Conservation (phyloP, 30 jellyfish, hydroid and myxozoan genomes). For the Nemopilema nomurai region DNA sequence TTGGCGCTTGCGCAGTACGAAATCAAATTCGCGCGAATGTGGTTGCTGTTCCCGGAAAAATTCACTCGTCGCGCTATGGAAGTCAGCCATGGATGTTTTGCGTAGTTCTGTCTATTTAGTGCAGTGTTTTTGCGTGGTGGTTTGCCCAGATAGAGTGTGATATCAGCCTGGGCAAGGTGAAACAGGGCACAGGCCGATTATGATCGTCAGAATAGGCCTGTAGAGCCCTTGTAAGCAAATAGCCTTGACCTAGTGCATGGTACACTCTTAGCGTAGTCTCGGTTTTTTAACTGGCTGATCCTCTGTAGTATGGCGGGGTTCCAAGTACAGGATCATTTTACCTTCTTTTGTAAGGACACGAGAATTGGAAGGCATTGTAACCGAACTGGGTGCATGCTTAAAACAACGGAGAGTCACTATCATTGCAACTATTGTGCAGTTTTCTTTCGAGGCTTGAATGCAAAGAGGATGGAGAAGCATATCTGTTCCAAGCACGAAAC, state of each 20-base stretch:
- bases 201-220: not conserved
- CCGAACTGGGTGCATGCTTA: not conserved
- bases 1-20: not conserved
- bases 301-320: not conserved
- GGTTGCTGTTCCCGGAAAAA: not conserved
- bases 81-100: not conserved
- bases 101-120: not conserved
- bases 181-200: not conserved
- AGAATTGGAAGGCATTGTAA: not conserved
- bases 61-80: not conserved
- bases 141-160: not conserved
- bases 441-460: not conserved
- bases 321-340: not conserved
- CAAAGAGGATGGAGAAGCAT: not conserved
- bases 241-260: not conserved
- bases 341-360: not conserved
- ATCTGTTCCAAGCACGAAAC: not conserved
- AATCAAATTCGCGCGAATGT: not conserved
- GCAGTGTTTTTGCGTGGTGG: not conserved
- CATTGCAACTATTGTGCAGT: not conserved
- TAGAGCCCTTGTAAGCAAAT: not conserved
- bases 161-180: not conserved
- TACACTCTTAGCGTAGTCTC: not conserved
- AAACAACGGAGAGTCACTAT: not conserved
- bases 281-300: not conserved